These are phyloP conservation scores for Philonicus albiceps DNA, from an alignment of 2,888 invertebrate species.

Conservation along the genomic window DNA sequence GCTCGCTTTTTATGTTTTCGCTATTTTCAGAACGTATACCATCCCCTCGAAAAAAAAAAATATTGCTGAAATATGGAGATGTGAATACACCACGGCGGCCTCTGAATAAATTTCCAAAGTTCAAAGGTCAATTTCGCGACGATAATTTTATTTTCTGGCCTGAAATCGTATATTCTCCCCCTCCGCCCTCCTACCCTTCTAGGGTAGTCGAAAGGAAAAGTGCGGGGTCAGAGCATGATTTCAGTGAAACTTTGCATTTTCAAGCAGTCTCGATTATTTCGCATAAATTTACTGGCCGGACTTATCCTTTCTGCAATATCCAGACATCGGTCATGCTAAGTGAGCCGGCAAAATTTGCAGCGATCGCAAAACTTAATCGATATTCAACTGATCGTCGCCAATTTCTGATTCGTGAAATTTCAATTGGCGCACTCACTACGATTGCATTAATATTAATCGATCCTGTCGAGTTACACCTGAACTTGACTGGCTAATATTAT, in stretches of 20 bases:
- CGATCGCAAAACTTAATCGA: not conserved
- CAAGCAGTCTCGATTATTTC: not conserved
- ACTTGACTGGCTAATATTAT: slow-evolving; percentile 2
- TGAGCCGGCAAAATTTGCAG: not conserved
- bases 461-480: slow-evolving; percentile 1
- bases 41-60: not conserved
- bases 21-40: not conserved
- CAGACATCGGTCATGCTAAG: not conserved
- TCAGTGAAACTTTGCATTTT: not conserved
- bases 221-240: not conserved
- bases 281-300: not conserved
- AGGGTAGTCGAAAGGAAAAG: not conserved
- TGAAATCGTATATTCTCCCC: not conserved
- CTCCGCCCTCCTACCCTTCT: not conserved
- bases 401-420: not conserved
- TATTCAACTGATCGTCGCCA: not conserved
- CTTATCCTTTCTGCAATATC: not conserved
- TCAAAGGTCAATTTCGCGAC: not conserved
- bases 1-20: slow-evolving; percentile 6
- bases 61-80: not conserved
- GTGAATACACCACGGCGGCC: not conserved
- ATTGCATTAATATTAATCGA: not conserved
- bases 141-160: not conserved
- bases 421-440: not conserved
- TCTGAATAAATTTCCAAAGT: not conserved